phyloP scores from a whole-genome alignment of 2,113 vertebrate species.

The Saccopteryx bilineata region DNA sequence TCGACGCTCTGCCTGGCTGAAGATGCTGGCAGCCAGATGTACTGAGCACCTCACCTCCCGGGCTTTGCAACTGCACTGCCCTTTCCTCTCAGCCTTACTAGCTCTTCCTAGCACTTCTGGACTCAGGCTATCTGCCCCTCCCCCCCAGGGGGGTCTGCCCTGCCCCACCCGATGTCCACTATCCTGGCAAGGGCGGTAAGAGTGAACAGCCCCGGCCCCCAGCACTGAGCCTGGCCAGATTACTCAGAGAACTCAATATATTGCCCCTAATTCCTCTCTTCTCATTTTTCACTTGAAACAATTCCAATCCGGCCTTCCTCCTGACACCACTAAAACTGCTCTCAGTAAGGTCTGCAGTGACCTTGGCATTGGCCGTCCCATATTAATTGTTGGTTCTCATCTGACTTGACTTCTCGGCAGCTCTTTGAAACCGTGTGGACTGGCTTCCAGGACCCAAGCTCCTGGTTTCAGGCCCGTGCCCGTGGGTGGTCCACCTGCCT shows the following conservation, averaged over 20 bases:
- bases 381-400: fast-evolving
- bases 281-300: too few species aligned
- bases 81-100: background rate
- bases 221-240: background rate
- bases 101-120: background rate
- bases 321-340: too few species aligned
- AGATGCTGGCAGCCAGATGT: fast-evolving
- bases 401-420: fast-evolving
- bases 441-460: background rate
- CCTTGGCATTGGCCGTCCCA: fast-evolving
- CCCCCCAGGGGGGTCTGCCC: background rate
- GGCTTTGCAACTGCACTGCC: fast-evolving
- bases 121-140: too few species aligned
- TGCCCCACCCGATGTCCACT: background rate
- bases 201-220: background rate
- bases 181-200: fast-evolving
- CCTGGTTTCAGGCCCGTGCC: fast-evolving
- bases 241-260: fast-evolving
- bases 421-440: background rate
- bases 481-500: background rate
- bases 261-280: background rate
- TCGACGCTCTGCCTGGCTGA: fast-evolving
- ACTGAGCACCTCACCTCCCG: background rate
- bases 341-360: background rate
- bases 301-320: fast-evolving